Evolutionary conservation across 2,888 invertebrate species (phyloP), one percentile per base, ranked within the genome.

Genomic region (Tenthredo mesomela): DNA sequence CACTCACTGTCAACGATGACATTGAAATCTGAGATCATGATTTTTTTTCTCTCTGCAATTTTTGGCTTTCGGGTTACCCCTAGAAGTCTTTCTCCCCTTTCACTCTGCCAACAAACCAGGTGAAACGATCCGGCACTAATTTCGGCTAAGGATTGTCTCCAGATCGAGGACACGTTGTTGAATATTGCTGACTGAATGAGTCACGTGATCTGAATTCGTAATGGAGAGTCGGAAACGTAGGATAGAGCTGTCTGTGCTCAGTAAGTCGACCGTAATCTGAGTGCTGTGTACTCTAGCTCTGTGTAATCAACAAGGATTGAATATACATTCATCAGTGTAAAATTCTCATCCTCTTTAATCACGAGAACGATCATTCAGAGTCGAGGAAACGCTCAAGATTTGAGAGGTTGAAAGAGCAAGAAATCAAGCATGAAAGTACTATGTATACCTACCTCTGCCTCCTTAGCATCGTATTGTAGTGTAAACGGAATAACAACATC

Each of bases 61-160:
- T 77, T 50, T 29, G 50, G 50, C 33, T 54, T 10, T 61, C 33
- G 10, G 6, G 43, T 47, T 9, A 33, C 82, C 67, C 21, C 70
- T 12, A 7, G 18, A 15, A 47, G 25, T 12, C 5, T 15, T 18
- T 29, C 21, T 2, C 47, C 6, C 47, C 70, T 29, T 67, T 50
- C n/a, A 25, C 43, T 43, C 43, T 21, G 33, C 61, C 18, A 61
- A 12, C 21, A n/a, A 33, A 82, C 67, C 29, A 43, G 82, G 50
- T 67, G 82, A 47, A 67, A 65, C 82, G 50, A 67, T 65, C 82
- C 67, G 29, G 29, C 67, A 40, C 25, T 21, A 82, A 82, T 82
- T 82, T 67, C 37, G 47, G 29, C 6, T 10, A 65, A 67, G 67
- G 47, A 82, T 67, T 47, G 65, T 40, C 67, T 43, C 25, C 15